Conservation (phyloP, 35 echinoderm and acorn worm species). For the Ophiothrix spiculata region DNA sequence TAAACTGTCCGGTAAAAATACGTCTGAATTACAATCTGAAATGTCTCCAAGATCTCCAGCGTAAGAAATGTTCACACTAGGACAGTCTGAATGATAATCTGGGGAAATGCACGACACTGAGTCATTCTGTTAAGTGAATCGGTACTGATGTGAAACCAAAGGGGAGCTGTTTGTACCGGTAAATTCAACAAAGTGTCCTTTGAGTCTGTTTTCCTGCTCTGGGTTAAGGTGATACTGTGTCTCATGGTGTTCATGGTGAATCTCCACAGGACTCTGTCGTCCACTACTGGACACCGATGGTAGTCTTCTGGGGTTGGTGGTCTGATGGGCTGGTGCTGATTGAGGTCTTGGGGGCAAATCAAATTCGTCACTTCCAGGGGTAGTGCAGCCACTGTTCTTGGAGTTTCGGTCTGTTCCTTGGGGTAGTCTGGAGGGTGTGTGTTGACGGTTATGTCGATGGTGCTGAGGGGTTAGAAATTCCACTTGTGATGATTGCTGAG, state of each 20-base stretch:
- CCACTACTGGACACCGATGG: not conserved
- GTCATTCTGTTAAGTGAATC: too few species aligned
- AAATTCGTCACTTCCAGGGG: not conserved
- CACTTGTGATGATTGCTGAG: not conserved
- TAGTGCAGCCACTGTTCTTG: not conserved
- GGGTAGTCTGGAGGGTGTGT: not conserved
- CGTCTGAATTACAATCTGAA: too few species aligned
- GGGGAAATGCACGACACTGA: too few species aligned
- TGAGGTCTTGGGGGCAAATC: constrained; percentile 4
- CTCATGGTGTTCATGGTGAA: not conserved
- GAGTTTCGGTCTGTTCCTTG: not conserved
- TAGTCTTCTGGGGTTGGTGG: not conserved
- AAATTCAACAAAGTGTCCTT: not conserved
- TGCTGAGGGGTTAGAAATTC: not conserved
- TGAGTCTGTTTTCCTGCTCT: not conserved
- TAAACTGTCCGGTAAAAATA: too few species aligned
- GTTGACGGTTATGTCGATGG: not conserved
- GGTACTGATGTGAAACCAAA: not conserved
- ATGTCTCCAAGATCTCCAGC: too few species aligned
- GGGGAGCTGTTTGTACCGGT: not conserved
- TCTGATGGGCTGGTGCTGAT: not conserved
- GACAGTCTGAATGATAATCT: not conserved
- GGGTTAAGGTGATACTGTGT: constrained; percentile 11
- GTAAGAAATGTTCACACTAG: not conserved
- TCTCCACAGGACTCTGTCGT: not conserved